These are phyloP conservation scores for Poecilia picta DNA, from an alignment of 2,797 vertebrate species.

Conservation along the genomic window DNA sequence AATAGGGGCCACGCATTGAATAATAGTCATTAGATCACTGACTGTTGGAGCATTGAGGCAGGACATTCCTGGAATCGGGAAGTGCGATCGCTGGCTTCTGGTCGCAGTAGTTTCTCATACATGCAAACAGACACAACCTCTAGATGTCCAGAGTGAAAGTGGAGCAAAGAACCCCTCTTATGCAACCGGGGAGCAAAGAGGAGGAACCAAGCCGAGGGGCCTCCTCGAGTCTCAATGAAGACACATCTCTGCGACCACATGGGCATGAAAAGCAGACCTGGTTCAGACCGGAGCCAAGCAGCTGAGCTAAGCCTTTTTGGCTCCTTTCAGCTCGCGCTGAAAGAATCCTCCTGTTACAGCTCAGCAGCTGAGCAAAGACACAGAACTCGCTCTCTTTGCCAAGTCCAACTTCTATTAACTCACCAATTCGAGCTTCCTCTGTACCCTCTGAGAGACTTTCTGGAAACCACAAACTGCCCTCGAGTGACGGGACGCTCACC, in stretches of 20 bases:
- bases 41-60: background rate
- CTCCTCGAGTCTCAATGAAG: conserved; percentile 60
- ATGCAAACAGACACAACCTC: conserved; percentile 37
- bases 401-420: conserved; percentile 50
- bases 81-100: conserved; percentile 44
- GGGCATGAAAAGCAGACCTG: conserved; percentile 65
- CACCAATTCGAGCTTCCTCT: conserved; percentile 30
- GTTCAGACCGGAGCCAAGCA: conserved; percentile 44
- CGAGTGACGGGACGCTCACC: conserved; percentile 29
- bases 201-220: conserved; percentile 45
- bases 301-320: conserved; percentile 34
- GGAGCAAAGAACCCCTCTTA: conserved; percentile 68
- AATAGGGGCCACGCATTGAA: background rate
- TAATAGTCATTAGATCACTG: background rate
- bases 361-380: conserved; percentile 25
- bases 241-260: conserved; percentile 50
- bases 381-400: conserved; percentile 29
- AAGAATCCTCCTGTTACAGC: conserved; percentile 66
- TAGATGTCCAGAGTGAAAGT: conserved; percentile 50
- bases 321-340: conserved; percentile 59
- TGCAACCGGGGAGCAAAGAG: conserved; percentile 54
- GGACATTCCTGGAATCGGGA: conserved; percentile 53
- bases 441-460: conserved; percentile 23
- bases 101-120: conserved; percentile 49
- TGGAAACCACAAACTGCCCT: conserved; percentile 33